Conservation (phyloP, 1,140 invertebrate species). For the Diorhabda sublineata region DNA sequence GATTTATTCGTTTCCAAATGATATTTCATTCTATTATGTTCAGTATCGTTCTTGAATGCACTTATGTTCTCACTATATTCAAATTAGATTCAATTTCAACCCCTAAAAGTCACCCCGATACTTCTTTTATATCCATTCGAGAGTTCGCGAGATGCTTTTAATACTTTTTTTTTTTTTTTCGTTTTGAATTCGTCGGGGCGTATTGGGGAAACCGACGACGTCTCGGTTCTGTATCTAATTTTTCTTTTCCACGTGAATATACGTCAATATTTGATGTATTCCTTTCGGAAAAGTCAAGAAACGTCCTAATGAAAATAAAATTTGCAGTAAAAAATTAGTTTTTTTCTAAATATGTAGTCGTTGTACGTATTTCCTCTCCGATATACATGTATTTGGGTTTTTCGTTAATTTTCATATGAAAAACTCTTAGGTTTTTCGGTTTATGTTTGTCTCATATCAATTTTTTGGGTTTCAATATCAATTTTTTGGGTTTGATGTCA, state of each 20-base stretch:
- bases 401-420: too few relatives aligned
- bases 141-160: neutral
- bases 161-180: neutral
- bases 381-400: too few relatives aligned
- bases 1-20: neutral
- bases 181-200: neutral
- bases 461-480: too few relatives aligned
- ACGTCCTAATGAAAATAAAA: neutral
- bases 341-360: too few relatives aligned
- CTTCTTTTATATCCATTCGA: slow-evolving; percentile 1
- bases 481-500: too few relatives aligned
- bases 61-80: neutral
- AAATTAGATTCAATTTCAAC: slow-evolving; percentile 5
- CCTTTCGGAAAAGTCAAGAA: neutral
- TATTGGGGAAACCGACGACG: too few relatives aligned
- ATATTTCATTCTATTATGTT: neutral
- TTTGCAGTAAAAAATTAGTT: neutral
- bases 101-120: slow-evolving; percentile 3
- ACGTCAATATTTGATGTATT: too few relatives aligned
- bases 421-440: too few relatives aligned
- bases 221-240: too few relatives aligned
- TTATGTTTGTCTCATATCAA: too few relatives aligned
- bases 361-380: too few relatives aligned
- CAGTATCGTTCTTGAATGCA: neutral
- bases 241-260: too few relatives aligned